Conservation (phyloP, 2,888 invertebrate species). For the Priapulus caudatus region DNA sequence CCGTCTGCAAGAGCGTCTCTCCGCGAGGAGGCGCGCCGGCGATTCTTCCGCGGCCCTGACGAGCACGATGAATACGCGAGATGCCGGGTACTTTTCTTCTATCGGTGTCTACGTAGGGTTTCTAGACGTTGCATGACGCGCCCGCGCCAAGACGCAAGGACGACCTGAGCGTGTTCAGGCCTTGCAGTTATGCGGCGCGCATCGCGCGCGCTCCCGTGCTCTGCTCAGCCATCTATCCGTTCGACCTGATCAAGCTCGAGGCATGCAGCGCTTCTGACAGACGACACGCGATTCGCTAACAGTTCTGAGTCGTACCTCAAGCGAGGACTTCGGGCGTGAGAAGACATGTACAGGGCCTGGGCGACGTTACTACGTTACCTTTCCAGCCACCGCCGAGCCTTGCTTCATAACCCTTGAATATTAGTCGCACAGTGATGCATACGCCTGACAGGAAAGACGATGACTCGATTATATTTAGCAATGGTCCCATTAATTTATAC, state of each 20-base stretch:
- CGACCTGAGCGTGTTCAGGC: slow-evolving; percentile 50
- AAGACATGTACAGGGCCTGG: slow-evolving; percentile 85
- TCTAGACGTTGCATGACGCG: slow-evolving; percentile 46
- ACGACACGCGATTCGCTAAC: background rate
- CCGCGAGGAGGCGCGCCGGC: slow-evolving; percentile 33
- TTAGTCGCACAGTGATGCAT: slow-evolving; percentile 60
- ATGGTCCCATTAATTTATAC: too few relatives aligned
- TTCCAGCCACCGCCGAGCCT: slow-evolving; percentile 89
- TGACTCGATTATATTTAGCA: too few relatives aligned
- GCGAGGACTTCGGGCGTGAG: slow-evolving; percentile 43
- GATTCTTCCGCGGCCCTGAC: slow-evolving; percentile 71
- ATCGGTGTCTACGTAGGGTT: slow-evolving; percentile 94
- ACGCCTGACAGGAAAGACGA: background rate
- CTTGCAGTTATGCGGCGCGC: slow-evolving; percentile 78
- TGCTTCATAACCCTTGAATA: slow-evolving; percentile 91
- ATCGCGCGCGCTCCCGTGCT: slow-evolving; percentile 77
- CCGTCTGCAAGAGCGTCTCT: slow-evolving; percentile 17
- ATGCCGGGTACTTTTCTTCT: slow-evolving; percentile 98
- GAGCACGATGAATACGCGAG: slow-evolving; percentile 81
- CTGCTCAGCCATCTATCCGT: slow-evolving; percentile 87
- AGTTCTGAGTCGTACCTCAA: background rate
- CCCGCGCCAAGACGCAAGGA: slow-evolving; percentile 45
- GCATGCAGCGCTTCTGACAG: slow-evolving; percentile 66
- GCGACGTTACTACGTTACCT: slow-evolving; percentile 85
- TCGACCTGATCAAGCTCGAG: slow-evolving; percentile 94